Base-by-base conservation (phyloP, 2,113 vertebrate genomes). In the Aphyosemion australe region DNA sequence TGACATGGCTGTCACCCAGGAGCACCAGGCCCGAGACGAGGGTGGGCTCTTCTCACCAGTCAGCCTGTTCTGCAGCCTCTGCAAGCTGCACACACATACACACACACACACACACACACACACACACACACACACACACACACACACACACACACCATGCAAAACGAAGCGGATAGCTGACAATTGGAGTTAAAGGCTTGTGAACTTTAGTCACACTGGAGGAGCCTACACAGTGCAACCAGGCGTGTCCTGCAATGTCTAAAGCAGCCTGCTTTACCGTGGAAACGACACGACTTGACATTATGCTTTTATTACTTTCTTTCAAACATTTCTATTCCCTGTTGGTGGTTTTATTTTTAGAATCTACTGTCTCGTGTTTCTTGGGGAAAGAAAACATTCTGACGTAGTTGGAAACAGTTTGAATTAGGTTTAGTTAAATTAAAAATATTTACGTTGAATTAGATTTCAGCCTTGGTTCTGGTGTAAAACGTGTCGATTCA, bases 161-260 rank as follows among this genome's bases (percentile, higher is more conserved):
- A 87, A 84, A 91, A 87, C 78, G 65, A 84, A 82, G 84, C 76
- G 84, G 86, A 91, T 83, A 88, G 87, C 87, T 90, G 90, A 89
- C 88, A 90, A 83, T 74, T 79, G 79, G 77, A 79, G 84, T 91
- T 91, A 90, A 81, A 85, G 82, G 67, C 69, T 82, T 65, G 69
- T 73, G 72, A 82, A 69, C 66, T 60, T 69, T 72, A 73, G 79
- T 76, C 68, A 69, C 75, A 64, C 70, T 45, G 48, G 68, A 77
- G 69, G 83, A 83, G 80, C 71, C 65, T 74, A 76, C 69, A 43
- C 74, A 69, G 74, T 12, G 74, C 65, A 63, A 79, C 75, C 66
- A 55, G 45, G 69, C 78, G 79, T 54, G 71, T 76, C 67, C 76
- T 26, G 69, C 66, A 50, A 60, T 47, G 39, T 79, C 50, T 60